These are phyloP conservation scores for Ascidia mentula DNA, from an alignment of 23 tunicate species.

Conservation along the genomic window DNA sequence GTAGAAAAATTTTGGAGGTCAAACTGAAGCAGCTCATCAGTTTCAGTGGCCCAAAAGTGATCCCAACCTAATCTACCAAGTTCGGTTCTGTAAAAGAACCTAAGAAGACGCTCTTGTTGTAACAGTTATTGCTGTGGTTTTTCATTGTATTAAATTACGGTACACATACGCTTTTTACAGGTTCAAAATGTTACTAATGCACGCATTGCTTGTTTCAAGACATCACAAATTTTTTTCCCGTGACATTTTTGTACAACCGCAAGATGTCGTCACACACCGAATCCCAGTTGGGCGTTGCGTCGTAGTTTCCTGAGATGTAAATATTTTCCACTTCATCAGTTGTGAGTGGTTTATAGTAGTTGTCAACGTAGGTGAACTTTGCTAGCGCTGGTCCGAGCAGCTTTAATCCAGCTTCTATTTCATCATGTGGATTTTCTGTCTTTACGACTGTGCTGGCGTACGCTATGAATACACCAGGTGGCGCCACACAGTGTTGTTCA, in stretches of 20 bases:
- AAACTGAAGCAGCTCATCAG: constrained; percentile 62
- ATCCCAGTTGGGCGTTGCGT: constrained; percentile 24
- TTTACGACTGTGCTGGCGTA: neutral
- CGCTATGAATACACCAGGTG: constrained; percentile 4
- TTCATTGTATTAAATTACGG: too few relatives aligned
- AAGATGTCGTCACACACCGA: constrained; percentile 21
- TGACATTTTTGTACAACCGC: constrained; percentile 13
- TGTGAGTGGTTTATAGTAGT: neutral
- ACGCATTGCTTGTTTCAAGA: too few relatives aligned
- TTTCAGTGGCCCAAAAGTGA: constrained; percentile 59
- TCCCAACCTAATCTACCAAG: constrained; percentile 25
- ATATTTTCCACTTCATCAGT: neutral
- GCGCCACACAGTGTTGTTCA: constrained; percentile 15
- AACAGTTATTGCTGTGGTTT: too few relatives aligned
- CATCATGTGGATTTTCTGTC: constrained; percentile 10
- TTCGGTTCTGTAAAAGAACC: constrained; percentile 27
- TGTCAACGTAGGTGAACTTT: neutral
- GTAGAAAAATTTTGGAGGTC: neutral
- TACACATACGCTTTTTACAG: too few relatives aligned
- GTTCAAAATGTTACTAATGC: too few relatives aligned
- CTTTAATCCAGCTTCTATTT: neutral
- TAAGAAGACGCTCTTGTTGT: too few relatives aligned
- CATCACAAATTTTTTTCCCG: constrained; percentile 8
- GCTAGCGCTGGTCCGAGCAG: neutral
- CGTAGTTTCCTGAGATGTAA: constrained; percentile 9